A percentile compares a stretch with the other conserved stretches of the same genome.
Conservation (phyloP, 2,113 vertebrate genomes). For the Prietella phreatophila region DNA sequence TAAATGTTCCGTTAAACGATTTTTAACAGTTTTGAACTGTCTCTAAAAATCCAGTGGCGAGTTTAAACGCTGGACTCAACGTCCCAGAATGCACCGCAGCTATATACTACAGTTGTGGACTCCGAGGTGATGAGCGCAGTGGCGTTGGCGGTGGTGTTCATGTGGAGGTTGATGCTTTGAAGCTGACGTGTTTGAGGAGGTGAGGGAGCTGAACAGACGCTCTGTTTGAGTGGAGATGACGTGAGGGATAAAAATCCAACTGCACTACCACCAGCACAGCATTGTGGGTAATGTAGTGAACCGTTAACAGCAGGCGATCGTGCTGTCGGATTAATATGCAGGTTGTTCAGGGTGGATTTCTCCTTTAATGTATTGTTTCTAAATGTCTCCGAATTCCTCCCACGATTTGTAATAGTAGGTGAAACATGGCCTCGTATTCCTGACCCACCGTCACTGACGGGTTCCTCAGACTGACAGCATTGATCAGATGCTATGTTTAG, state of each 20-base stretch:
- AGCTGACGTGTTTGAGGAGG: neutral
- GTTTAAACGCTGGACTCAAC: neutral
- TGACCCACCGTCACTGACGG: neutral
- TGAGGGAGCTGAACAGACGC: neutral
- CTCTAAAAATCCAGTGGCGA: neutral
- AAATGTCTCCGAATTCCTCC: neutral
- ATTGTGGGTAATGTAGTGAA: neutral
- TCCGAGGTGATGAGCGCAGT: neutral
- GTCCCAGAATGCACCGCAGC: neutral
- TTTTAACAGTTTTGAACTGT: too few relatives aligned
- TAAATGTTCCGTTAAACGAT: too few relatives aligned
- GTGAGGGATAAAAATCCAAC: neutral
- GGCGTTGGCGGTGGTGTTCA: neutral
- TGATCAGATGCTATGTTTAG: slow-evolving; percentile 32
- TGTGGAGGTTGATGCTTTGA: neutral
- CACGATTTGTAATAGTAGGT: too few relatives aligned
- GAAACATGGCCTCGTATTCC: neutral
- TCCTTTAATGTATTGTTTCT: neutral
- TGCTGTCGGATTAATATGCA: neutral
- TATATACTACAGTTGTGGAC: neutral
- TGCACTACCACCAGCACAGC: too few relatives aligned
- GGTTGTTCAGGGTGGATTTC: neutral
- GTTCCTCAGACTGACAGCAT: slow-evolving; percentile 14
- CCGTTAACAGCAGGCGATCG: neutral
- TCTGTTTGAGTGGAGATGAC: neutral